Conservation (phyloP, 2,888 invertebrate genomes). For the Acrocera orbiculus region DNA sequence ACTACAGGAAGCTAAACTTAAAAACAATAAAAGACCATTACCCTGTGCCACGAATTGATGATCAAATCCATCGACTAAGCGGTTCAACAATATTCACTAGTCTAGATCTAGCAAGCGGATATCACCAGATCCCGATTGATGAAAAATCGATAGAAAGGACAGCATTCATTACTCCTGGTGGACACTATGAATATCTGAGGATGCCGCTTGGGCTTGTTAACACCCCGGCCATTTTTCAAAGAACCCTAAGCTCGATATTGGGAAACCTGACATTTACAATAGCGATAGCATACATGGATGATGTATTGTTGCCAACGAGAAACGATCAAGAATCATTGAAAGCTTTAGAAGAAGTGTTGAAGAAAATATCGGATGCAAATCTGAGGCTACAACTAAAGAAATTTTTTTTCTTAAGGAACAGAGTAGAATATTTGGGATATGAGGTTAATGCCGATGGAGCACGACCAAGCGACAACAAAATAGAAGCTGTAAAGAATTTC, state of each 20-base stretch:
- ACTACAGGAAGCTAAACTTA: slow-evolving; percentile 13
- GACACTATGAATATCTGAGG: slow-evolving; percentile 14
- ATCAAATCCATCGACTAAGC: slow-evolving; percentile 10
- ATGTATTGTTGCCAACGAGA: neutral
- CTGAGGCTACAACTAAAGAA: slow-evolving; percentile 10
- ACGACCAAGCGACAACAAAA: slow-evolving; percentile 8
- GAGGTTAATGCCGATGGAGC: slow-evolving; percentile 10
- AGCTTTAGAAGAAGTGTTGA: no score
- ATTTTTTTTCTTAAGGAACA: slow-evolving; percentile 10
- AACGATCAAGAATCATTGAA: no score
- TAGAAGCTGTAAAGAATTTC: slow-evolving; percentile 8
- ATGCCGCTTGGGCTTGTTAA: slow-evolving; percentile 10
- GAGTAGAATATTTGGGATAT: slow-evolving; percentile 12
- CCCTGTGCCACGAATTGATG: slow-evolving; percentile 12
- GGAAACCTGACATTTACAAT: neutral
- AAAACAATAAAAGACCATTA: slow-evolving; percentile 13
- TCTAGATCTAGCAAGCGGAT: slow-evolving; percentile 14
- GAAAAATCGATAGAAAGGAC: slow-evolving; percentile 14
- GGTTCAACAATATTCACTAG: slow-evolving; percentile 13
- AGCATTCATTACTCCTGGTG: slow-evolving; percentile 15
- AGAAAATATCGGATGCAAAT: neutral
- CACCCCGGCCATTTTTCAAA: no score
- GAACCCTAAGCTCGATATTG: neutral
- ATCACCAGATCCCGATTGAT: slow-evolving; percentile 14
- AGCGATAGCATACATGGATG: no score